Conservation (phyloP, 2,888 invertebrate genomes). For the Drosophila monieri region DNA sequence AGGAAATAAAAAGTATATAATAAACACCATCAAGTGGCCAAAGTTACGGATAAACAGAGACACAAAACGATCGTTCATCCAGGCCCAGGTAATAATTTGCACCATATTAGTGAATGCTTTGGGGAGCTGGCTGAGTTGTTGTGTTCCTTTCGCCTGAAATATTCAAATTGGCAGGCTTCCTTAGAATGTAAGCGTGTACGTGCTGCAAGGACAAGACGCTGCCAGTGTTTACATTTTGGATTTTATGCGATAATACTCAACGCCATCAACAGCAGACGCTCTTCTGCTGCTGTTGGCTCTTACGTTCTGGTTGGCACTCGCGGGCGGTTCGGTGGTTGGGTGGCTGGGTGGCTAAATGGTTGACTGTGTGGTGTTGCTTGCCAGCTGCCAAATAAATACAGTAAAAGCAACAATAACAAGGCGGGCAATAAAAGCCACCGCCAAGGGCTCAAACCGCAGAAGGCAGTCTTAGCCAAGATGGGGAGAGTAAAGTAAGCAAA, state of each 20-base stretch:
- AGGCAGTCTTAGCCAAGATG: constrained; percentile 56
- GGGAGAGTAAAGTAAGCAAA: constrained; percentile 55
- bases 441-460: constrained; percentile 52
- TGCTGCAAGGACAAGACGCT: constrained; percentile 59
- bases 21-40: constrained; percentile 8
- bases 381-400: constrained; percentile 72
- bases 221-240: constrained; percentile 76
- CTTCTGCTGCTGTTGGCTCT: constrained; percentile 1
- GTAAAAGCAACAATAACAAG: constrained; percentile 60
- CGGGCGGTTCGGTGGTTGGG: constrained; percentile 11
- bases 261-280: constrained; percentile 49
- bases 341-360: constrained; percentile 9
- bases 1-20: neutral
- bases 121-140: constrained; percentile 17
- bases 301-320: neutral
- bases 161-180: constrained; percentile 46
- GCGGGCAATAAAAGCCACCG: constrained; percentile 71
- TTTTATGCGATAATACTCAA: constrained; percentile 76
- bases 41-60: constrained; percentile 10
- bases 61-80: constrained; percentile 16
- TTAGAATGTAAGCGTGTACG: constrained; percentile 67
- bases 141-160: constrained; percentile 11
- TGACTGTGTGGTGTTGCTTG: neutral
- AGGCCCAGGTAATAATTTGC: constrained; percentile 45
- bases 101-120: constrained; percentile 34